A percentile compares a stretch with the other conserved stretches of the same genome.
Evolutionary conservation across 2,888 invertebrate species (phyloP).

Genomic region (Cephus rjabovi): DNA sequence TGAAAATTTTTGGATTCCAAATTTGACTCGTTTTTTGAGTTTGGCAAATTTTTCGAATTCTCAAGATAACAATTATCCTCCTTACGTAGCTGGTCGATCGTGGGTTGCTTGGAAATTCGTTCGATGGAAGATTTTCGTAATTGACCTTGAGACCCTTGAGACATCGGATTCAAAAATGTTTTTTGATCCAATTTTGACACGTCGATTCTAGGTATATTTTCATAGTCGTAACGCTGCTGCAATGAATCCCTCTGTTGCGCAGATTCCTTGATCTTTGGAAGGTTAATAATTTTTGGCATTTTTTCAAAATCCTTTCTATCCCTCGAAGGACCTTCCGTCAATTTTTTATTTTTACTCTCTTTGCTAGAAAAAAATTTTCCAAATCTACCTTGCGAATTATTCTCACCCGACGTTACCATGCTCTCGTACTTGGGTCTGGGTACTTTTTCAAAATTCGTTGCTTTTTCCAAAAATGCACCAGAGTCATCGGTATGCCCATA

Average conservation of each 20-base stretch:
- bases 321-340: conserved; percentile 58
- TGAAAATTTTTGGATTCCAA: neutral
- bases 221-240: conserved; percentile 60
- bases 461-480: conserved; percentile 67
- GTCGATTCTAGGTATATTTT: conserved; percentile 63
- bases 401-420: conserved; percentile 3
- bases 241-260: conserved; percentile 23
- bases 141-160: neutral
- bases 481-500: conserved; percentile 70
- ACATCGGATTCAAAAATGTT: conserved; percentile 16
- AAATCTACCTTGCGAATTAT: conserved; percentile 9
- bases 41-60: conserved; percentile 43
- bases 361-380: neutral
- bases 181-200: conserved; percentile 57
- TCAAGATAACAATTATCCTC: conserved; percentile 56
- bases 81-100: conserved; percentile 57
- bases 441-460: conserved; percentile 54
- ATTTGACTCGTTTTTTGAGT: conserved; percentile 27
- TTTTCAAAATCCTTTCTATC: conserved; percentile 58
- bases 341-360: conserved; percentile 25
- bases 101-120: conserved; percentile 42
- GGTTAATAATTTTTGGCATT: conserved; percentile 37
- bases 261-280: conserved; percentile 1
- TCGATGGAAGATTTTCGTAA: conserved; percentile 2
- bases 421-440: conserved; percentile 37